Evolutionary conservation across 2,888 invertebrate species (phyloP).

Genomic region (Troides helena): DNA sequence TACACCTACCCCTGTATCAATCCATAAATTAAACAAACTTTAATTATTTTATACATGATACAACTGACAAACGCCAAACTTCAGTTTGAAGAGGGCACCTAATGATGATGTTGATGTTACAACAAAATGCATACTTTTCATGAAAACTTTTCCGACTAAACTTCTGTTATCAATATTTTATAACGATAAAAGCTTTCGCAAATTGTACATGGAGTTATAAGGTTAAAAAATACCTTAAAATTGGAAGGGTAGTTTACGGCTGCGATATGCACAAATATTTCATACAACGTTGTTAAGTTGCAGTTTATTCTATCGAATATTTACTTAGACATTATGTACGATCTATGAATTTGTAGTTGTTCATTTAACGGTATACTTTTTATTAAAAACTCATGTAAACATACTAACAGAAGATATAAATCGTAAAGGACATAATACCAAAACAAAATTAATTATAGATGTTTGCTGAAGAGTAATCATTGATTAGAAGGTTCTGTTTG

Average conservation of each 20-base stretch:
- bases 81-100: too few relatives aligned
- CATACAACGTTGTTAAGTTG: background rate
- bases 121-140: too few relatives aligned
- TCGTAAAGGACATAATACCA: slow-evolving; percentile 4
- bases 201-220: background rate
- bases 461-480: slow-evolving; percentile 38
- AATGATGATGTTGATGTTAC: too few relatives aligned
- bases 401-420: background rate
- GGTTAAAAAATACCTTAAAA: background rate
- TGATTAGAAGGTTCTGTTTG: slow-evolving; percentile 43
- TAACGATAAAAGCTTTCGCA: background rate
- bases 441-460: slow-evolving; percentile 33
- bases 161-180: background rate
- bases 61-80: too few relatives aligned
- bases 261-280: background rate
- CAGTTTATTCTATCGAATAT: background rate
- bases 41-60: too few relatives aligned
- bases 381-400: background rate
- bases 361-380: too few relatives aligned
- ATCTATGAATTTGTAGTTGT: too few relatives aligned
- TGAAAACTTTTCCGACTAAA: too few relatives aligned
- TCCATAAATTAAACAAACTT: background rate
- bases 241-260: background rate
- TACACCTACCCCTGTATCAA: slow-evolving; percentile 88
- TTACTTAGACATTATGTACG: too few relatives aligned